A percentile compares a stretch with the other conserved stretches of the same genome.
These are phyloP conservation scores for Tillus elongatus DNA, from an alignment of 2,888 invertebrate genomes.

Conservation along the genomic window DNA sequence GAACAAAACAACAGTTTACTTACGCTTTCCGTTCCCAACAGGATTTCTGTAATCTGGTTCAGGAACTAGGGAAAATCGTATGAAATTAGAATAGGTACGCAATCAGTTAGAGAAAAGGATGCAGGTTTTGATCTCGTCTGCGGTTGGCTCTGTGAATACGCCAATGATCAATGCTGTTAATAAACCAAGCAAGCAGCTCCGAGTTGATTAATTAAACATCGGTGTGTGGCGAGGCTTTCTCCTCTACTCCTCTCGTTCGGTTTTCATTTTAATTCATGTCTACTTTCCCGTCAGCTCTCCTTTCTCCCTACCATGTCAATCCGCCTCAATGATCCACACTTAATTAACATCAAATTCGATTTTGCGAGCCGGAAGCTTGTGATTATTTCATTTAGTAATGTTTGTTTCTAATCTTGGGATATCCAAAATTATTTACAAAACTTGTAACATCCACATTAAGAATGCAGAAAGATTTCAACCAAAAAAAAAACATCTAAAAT, in stretches of 20 bases:
- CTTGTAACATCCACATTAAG: no score
- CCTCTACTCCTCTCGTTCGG: slow-evolving; percentile 18
- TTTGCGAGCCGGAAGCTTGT: no score
- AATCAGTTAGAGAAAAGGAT: slow-evolving; percentile 26
- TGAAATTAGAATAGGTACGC: slow-evolving; percentile 21
- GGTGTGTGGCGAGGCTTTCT: slow-evolving; percentile 38
- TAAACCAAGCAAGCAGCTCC: slow-evolving; percentile 36
- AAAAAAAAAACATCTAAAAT: no score
- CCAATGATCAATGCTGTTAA: slow-evolving; percentile 44
- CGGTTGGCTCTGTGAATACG: slow-evolving; percentile 39
- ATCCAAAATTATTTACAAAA: no score
- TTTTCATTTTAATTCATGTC: slow-evolving; percentile 19
- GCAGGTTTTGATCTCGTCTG: slow-evolving; percentile 38
- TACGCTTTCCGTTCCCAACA: no score
- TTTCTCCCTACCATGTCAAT: no score
- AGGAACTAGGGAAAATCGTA: slow-evolving; percentile 12
- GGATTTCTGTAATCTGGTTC: slow-evolving; percentile 8
- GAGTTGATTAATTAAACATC: slow-evolving; percentile 44
- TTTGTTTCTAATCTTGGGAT: no score
- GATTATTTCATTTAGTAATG: no score
- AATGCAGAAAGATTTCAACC: no score
- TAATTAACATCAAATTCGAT: no score
- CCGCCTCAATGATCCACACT: no score
- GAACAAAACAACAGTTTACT: no score
- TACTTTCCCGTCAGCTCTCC: slow-evolving; percentile 14